Evolutionary conservation across 2,113 vertebrate species (phyloP), one percentile per base, ranked within the genome.

Genomic region (Psettodes erumei): DNA sequence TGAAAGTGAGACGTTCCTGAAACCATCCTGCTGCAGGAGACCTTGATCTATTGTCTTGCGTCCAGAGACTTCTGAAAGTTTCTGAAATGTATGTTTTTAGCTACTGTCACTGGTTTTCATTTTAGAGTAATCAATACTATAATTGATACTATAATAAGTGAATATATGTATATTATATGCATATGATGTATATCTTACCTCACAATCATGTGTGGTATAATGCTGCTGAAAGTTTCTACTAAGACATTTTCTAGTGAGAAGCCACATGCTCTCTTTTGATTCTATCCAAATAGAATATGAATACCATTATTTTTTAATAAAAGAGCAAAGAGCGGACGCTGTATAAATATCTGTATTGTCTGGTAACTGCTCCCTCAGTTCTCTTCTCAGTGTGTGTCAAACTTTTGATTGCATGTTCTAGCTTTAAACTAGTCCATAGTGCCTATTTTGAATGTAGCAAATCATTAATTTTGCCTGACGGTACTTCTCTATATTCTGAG

Each of bases 401-500:
- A 67, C 33, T 27, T 70, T 23, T 55, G 32, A 59, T 56, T 56
- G 27, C 11, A 33, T 64, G 23, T 53, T 42, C n/a, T 1, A 27
- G 48, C 16, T 54, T 53, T 42, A 51, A 68, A 55, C 47, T n/a
- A 53, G 61, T 33, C 15, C 32, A 6, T 28, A 6, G 27, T 61
- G 16, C 19, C 30, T 53, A 42, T 32, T 80, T 30, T 55, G 6
- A 35, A 63, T 40, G 32, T 25, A 32, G 19, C 2, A 63, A 40
- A 12, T 3, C 23, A 71, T 58, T 8, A 18, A 28, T 23, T 66
- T 61, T 23, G 15, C 6, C 51, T 45, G 23, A 75, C 59, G 48
- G 38, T 48, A n/a, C 18, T 68, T 63, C n/a, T 55, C 40, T 63
- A 78, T 78, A n/a, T n/a, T 85, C 70, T 47, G 48, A 74, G 59